phyloP scores from a whole-genome alignment of 2,888 invertebrate species.

The Dexiosoma caninum region DNA sequence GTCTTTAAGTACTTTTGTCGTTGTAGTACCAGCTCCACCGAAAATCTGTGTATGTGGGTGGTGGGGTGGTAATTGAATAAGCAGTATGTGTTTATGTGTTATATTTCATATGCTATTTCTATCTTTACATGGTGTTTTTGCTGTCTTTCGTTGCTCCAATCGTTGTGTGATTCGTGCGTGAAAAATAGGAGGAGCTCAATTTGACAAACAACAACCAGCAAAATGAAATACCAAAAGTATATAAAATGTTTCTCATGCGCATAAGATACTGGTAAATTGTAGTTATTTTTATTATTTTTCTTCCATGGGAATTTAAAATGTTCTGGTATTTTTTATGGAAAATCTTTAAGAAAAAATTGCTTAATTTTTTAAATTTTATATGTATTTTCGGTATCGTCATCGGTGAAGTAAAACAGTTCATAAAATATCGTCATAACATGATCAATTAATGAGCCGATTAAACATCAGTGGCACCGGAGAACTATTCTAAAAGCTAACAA shows the following conservation, averaged over 20 bases:
- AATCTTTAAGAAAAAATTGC: background rate
- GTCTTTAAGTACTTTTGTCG: background rate
- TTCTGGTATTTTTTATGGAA: background rate
- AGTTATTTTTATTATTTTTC: constrained; percentile 17
- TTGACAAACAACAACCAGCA: constrained; percentile 44
- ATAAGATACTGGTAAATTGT: constrained; percentile 54
- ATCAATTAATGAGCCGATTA: too few relatives aligned
- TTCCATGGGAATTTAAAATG: background rate
- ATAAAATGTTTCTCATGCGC: constrained; percentile 62
- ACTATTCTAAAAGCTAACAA: too few relatives aligned
- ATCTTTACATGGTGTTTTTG: constrained; percentile 30
- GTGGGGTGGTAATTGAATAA: background rate
- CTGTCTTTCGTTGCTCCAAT: constrained; percentile 39
- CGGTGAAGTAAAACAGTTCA: too few relatives aligned
- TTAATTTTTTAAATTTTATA: too few relatives aligned
- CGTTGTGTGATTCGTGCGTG: constrained; percentile 72
- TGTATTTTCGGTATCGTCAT: too few relatives aligned
- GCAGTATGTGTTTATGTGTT: background rate
- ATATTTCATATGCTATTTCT: constrained; percentile 33
- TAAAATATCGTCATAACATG: too few relatives aligned
- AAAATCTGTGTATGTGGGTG: background rate
- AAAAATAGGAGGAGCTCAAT: constrained; percentile 75
- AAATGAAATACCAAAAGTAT: constrained; percentile 1
- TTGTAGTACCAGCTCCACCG: constrained; percentile 4
- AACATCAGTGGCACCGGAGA: too few relatives aligned